Base-by-base conservation (phyloP, 2,797 vertebrate genomes). In the Arvicola amphibius region DNA sequence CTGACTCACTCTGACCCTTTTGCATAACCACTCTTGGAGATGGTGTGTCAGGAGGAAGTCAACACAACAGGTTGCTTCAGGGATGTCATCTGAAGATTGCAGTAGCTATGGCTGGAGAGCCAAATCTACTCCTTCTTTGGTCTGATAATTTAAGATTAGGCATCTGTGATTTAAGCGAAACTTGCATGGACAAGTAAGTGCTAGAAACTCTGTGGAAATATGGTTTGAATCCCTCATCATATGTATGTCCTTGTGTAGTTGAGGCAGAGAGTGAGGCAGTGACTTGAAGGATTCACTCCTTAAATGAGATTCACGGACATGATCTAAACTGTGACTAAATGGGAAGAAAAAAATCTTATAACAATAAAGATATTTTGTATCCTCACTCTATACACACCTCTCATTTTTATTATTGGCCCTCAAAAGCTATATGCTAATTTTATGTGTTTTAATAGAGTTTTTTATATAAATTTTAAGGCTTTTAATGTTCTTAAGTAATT, bases 401-500 rank as follows among this genome's bases (percentile, higher is more conserved):
- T 46, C 37, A 34, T 63, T 84, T 94, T 92, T 51, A 81, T 91
- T 91, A 76, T 79, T 78, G 37, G 61, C 9, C 37, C 5, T 87
- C 34, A 65, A 34, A 71, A 40, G 76, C 1, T 86, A 79, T 87
- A 74, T n/a, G 34, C 2, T 86, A 11, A 65, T 76, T 25, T 94
- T 65, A 88, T 79, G 37, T 90, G 32, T 85, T 93, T 88, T 80
- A 23, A 19, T 48, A n/a, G 9, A 92, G n/a, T 8, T 8, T 37
- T 78, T 61, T 53, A 29, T 46, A 86, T 40, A 69, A 65, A n/a
- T 59, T 67, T 61, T 65, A 88, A 85, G 46, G 2, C 9, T 43
- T 92, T 65, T 93, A 83, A 86, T 92, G 13, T 56, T 90, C 74
- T 95, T 46, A 88, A 32, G 29, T 53, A 71, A 59, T 63, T 90